Base-by-base conservation (phyloP, 92 coral and sea anemone genomes). In the Bergia sp. region DNA sequence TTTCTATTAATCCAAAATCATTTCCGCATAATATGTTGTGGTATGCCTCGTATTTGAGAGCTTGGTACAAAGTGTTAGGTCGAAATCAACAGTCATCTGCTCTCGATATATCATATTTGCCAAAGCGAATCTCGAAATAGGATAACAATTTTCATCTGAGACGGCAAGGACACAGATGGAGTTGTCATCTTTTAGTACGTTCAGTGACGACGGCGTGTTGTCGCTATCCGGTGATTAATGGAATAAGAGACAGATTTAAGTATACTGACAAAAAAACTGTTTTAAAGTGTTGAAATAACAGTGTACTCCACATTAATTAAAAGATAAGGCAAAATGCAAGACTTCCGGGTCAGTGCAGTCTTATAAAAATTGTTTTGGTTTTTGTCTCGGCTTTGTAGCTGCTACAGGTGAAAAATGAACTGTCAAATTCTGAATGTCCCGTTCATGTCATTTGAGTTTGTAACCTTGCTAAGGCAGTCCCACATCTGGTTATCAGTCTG, bases 1-100 rank as follows among this genome's bases (percentile, higher is more conserved):
- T 82, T 66, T 69, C 1, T 36, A 65, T 23, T 61, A 82, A 65
- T 39, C 49, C 11, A 76, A 69, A 82, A 64, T 82, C 86, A 82
- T 82, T 82, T 82, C 86, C 86, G 86, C 86, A 43, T 82, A 82
- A 66, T 82, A 42, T 64, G 38, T 38, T 82, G 86, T 65, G 76
- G 86, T 65, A 82, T 82, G 76, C 53, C 41, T 41, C 45, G 80
- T 18, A 76, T 76, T 42, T 50, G 80, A 76, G 80, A 76, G 80
- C 29, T 66, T 41, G 64, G 13, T 43, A 11, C 7, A 36, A 45
- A 11, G 18, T 47, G 55, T 44, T 45, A 2, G 57, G 57, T 18
- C 29, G 21, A 41, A 73, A 41, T 64, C 55, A 7, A 18, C 80
- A 76, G 55, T 66, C 40, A 65, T 82, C 76, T 82, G 86, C 57